Evolutionary conservation across 2,113 vertebrate species (phyloP).

Genomic region (Phylloscopus trochiloides): DNA sequence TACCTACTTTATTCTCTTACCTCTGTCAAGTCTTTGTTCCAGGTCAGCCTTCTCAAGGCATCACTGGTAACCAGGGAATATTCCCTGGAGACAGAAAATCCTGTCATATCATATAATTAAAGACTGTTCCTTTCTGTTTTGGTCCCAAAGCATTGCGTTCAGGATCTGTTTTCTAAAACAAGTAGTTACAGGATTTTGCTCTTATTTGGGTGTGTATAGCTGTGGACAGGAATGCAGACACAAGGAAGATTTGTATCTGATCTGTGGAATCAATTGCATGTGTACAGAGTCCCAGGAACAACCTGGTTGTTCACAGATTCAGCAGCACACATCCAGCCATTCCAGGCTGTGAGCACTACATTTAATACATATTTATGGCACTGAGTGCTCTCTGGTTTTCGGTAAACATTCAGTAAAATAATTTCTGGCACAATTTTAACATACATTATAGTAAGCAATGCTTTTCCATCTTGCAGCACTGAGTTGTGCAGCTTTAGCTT

Average conservation of each 20-base stretch:
- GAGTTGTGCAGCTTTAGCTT: neutral
- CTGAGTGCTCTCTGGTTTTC: neutral
- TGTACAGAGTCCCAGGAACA: neutral
- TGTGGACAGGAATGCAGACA: neutral
- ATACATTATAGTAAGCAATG: neutral
- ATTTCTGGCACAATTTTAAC: neutral
- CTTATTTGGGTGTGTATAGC: neutral
- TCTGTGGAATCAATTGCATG: neutral
- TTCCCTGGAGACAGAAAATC: neutral
- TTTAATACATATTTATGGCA: neutral
- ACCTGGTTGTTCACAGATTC: neutral
- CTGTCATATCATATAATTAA: neutral
- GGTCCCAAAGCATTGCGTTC: neutral
- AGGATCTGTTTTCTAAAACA: neutral
- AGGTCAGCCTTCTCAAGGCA: neutral
- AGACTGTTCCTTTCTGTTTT: neutral
- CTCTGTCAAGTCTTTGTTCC: neutral
- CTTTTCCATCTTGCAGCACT: neutral
- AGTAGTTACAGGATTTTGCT: neutral
- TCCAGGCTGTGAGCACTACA: rapidly evolving
- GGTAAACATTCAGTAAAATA: neutral
- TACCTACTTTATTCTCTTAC: neutral
- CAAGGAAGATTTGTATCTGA: neutral
- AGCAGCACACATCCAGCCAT: neutral
- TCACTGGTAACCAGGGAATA: neutral